Evolutionary conservation across 2,113 vertebrate genomes (phyloP), one percentile per base, ranked within the genome.

Genomic region (Oncorhynchus nerka): DNA sequence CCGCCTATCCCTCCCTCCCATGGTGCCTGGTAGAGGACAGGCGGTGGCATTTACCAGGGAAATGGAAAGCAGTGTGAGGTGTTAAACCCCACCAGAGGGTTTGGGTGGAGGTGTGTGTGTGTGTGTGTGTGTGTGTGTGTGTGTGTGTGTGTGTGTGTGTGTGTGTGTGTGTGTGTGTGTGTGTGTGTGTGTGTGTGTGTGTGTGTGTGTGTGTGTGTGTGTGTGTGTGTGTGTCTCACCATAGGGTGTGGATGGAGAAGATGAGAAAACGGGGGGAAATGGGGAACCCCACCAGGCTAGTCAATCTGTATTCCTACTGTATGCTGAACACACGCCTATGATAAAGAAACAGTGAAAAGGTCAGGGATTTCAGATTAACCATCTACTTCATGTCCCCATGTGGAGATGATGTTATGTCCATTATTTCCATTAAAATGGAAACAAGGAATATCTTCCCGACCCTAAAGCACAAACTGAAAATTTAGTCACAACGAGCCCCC

Each of bases 41-140:
- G 82, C 75, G 70, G 59, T 87, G 86, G 83, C 87, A 84, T 90
- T 91, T 85, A 89, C 75, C 26, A 59, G 79, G 81, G 84, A 88
- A 89, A 89, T 91, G 83, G 81, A 84, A 90, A 86, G 67, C 89
- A 82, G 88, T 87, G 71, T 75, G 86, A 84, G 62, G 64, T 55
- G 68, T 20, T 78, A 81, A 74, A 84, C 84, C 86, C 76, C 75
- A 74, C 84, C 83, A 75, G 81, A 68, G 79, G 75, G 71, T 69
- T 68, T 66, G 49, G 1, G 49, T 51, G 49, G 73, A 65, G 72
- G 45, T 45, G 65, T 51, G 87, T 87, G 70, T 74, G 85, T 86
- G 6, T 39, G 34, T 39, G 34, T 8, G 34, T 39, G 6, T 39
- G 7, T 8, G 34, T 8, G 34, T 39, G 34, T 7, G 34, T 39